Base-by-base conservation (phyloP, 2,888 invertebrate species). In the Pseudococcus longispinus region DNA sequence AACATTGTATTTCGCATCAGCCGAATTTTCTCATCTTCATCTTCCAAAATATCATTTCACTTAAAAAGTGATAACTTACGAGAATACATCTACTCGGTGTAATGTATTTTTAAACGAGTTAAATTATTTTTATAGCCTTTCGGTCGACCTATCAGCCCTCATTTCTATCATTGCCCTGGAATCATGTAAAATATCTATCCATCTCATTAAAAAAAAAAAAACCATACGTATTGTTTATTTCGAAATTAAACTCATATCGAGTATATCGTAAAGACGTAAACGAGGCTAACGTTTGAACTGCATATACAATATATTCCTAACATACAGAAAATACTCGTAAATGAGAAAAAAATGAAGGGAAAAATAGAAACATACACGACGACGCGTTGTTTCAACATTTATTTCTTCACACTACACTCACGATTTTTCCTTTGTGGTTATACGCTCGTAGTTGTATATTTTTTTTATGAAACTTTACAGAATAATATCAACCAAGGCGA, bases 141-240 rank as follows among this genome's bases (percentile, higher is more conserved):
- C 60, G 6, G 23, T 13, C 60, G 60, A 60, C 60, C 60, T 60
- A 23, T 9, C 60, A 60, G 60, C 60, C 60, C 23, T 60, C 60
- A 60, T 60, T 60, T 60, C 23, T 60, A 60, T 23, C 23, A 23
- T 23, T 23, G 60, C 60, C 15, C 60, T 60, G 9, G 60, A 23
- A 60, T 60, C 60, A 60, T 60, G 60, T 20, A 60, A 60, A 60
- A 60, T 60, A 60, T 60, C 60, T 60, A 60, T 60, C 60, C 23
- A 23, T 23, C 60, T 60, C 23, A 60, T 60, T 60, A 60, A 55
- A 55, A 55, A 55, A n/a, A 5, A 37, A 37, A 37, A 37, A 37
- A 37, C 37, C 18, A 8, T 60, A 60, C 23, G 60, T 60, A 60
- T 60, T 60, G 60, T 60, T 60, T 23, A 60, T 60, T 60, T 60